Percentiles rank a stretch among this genome's conserved stretches.
Evolutionary conservation across 1,140 invertebrate species (phyloP).

Genomic region (Anoplolepis gracilipes): DNA sequence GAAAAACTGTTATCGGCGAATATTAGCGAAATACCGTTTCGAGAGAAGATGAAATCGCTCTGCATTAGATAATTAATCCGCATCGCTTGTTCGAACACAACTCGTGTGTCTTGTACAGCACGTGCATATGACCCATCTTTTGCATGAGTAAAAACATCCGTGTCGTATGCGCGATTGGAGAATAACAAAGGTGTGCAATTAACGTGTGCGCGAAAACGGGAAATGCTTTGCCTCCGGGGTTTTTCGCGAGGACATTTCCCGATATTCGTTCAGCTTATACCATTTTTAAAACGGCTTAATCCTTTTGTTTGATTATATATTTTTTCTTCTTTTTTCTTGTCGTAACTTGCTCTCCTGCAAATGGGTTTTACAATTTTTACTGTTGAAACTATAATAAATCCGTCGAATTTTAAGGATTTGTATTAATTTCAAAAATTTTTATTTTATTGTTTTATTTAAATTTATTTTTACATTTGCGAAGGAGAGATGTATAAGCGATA

Average conservation of each 20-base stretch:
- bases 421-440: conserved; percentile 43
- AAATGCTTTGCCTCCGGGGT: background rate
- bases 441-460: background rate
- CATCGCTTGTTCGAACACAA: conserved; percentile 16
- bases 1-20: conserved; percentile 7
- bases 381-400: background rate
- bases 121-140: conserved; percentile 11
- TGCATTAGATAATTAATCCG: conserved; percentile 35
- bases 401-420: conserved; percentile 10
- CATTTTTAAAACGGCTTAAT: conserved; percentile 27
- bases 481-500: background rate
- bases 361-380: background rate
- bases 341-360: background rate
- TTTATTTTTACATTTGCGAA: background rate
- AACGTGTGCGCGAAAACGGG: conserved; percentile 12
- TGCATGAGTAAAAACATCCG: conserved; percentile 26
- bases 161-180: conserved; percentile 19
- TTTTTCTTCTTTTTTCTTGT: background rate
- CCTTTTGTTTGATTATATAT: conserved; percentile 15
- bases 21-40: background rate
- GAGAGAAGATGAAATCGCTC: background rate
- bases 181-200: conserved; percentile 50
- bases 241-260: background rate
- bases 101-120: background rate
- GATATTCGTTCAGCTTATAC: conserved; percentile 33